Evolutionary conservation across 2,113 vertebrate genomes (phyloP).

Genomic region (Rana temporaria): DNA sequence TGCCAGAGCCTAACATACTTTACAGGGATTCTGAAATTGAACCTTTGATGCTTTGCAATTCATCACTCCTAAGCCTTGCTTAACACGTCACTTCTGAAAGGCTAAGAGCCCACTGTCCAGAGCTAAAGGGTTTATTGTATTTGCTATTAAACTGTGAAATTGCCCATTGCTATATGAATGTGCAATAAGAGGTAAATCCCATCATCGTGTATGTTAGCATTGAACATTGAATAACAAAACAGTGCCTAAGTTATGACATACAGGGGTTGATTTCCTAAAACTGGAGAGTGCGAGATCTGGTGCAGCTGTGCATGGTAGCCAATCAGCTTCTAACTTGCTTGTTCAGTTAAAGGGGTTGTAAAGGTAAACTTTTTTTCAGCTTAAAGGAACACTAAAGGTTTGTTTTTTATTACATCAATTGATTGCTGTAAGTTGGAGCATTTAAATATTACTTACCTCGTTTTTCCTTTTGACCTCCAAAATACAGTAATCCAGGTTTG

Average conservation of each 20-base stretch:
- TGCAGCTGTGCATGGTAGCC: no score
- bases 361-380: no score
- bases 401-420: no score
- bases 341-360: no score
- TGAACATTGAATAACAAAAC: conserved; percentile 11
- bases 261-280: no score
- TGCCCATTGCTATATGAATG: conserved; percentile 22
- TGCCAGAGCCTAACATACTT: not conserved
- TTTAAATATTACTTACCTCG: no score
- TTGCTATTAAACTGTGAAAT: conserved; percentile 50
- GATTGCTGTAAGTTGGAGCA: no score
- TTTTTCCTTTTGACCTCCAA: no score
- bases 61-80: conserved; percentile 46
- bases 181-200: not conserved
- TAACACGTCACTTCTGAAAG: conserved; percentile 32
- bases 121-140: conserved; percentile 36
- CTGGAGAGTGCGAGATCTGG: no score
- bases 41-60: conserved; percentile 29
- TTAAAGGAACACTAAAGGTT: no score
- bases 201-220: not conserved
- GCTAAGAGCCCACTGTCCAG: conserved; percentile 45
- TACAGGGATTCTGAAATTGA: conserved; percentile 7
- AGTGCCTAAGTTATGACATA: not conserved
- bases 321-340: no score
- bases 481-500: no score